Evolutionary conservation across 2,113 vertebrate species (phyloP).

Genomic region (Elaphurus davidianus): DNA sequence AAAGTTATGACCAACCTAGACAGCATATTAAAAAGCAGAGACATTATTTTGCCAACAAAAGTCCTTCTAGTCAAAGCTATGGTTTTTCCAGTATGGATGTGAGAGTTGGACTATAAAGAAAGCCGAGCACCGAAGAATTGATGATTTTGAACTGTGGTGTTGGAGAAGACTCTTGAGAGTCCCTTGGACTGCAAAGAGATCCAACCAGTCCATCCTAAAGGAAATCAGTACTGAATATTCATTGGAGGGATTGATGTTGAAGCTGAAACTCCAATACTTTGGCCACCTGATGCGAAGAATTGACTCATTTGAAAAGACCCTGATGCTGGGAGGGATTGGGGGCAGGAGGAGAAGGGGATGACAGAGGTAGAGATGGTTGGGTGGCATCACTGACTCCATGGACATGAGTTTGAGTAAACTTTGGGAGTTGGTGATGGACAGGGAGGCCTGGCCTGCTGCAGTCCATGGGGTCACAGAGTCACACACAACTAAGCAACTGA

Average conservation of each 20-base stretch:
- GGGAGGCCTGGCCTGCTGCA: neutral
- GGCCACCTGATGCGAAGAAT: neutral
- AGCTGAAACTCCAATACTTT: neutral
- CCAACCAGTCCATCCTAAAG: neutral
- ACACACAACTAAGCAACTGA: neutral
- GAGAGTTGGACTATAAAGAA: neutral
- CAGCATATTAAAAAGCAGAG: neutral
- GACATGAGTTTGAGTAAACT: neutral
- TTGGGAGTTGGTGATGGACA: neutral
- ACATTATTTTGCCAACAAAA: neutral
- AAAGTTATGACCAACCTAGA: neutral
- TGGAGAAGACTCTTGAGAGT: neutral
- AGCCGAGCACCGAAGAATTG: accelerated
- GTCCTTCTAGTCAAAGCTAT: neutral
- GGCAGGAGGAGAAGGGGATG: neutral
- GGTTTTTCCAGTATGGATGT: neutral
- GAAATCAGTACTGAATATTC: neutral
- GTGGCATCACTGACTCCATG: neutral
- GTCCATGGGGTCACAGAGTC: neutral
- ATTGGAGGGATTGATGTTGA: neutral
- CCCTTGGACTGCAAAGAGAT: neutral
- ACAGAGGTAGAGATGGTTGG: neutral
- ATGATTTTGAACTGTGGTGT: neutral
- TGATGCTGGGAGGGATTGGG: neutral
- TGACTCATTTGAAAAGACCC: neutral